phyloP scores from a whole-genome alignment of 2,113 vertebrate species.

The Seriola quinqueradiata region DNA sequence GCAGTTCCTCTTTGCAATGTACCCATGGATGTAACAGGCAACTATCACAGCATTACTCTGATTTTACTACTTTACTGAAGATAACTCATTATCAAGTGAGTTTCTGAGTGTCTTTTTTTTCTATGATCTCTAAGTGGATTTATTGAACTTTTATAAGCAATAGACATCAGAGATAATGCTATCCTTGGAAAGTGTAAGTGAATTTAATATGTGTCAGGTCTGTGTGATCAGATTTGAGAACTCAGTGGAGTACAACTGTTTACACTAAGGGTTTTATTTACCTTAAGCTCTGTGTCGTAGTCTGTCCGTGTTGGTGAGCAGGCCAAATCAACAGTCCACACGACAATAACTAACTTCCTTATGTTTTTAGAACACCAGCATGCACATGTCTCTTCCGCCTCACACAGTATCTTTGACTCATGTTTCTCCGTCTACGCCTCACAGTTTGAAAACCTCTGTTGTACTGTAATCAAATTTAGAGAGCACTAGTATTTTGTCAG shows the following conservation, averaged over 20 bases:
- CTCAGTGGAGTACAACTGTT: too few relatives aligned
- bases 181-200: neutral
- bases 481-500: slow-evolving; percentile 19
- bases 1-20: neutral
- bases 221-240: neutral
- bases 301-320: neutral
- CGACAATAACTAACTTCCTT: neutral
- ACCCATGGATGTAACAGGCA: neutral
- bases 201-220: neutral
- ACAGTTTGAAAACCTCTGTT: slow-evolving; percentile 8
- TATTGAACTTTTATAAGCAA: neutral
- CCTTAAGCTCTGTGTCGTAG: neutral
- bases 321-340: neutral
- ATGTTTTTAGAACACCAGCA: neutral
- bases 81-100: neutral
- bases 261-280: neutral
- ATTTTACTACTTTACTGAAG: neutral
- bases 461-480: slow-evolving; percentile 15
- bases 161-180: neutral
- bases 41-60: neutral
- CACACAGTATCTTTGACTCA: neutral
- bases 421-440: neutral
- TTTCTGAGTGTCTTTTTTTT: neutral
- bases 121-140: neutral
- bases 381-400: neutral